Conservation (phyloP, 1,140 invertebrate genomes). For the Lasaia peninsularis region DNA sequence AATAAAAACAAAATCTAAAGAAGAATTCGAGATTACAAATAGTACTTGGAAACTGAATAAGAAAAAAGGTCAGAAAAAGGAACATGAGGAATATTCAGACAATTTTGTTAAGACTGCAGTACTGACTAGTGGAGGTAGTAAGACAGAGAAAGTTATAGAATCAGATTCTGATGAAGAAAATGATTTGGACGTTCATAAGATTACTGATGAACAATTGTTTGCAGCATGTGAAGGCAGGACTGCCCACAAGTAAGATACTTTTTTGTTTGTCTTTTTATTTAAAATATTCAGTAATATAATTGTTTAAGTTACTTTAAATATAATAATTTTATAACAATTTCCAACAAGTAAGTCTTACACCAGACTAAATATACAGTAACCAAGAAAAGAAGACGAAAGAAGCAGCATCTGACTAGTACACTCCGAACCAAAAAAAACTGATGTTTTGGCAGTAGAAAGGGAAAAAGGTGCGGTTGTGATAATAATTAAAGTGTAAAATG, state of each 20-base stretch:
- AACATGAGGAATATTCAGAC: constrained; percentile 42
- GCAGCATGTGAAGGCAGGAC: constrained; percentile 87
- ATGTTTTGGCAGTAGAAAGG: no score
- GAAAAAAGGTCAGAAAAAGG: constrained; percentile 34
- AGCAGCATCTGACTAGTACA: no score
- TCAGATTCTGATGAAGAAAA: constrained; percentile 40
- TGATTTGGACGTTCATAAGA: constrained; percentile 40
- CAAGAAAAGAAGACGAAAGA: no score
- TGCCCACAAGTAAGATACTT: constrained; percentile 84
- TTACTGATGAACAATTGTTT: constrained; percentile 88
- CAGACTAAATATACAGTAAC: no score
- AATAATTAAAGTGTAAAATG: no score
- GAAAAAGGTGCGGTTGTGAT: no score
- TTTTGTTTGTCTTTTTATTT: not conserved
- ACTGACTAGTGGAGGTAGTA: constrained; percentile 60
- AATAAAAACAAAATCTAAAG: constrained; percentile 50
- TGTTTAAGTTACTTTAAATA: no score
- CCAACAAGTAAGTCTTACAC: no score
- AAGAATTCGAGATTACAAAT: constrained; percentile 56
- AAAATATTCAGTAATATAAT: no score
- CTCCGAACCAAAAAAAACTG: no score
- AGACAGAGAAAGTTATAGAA: constrained; percentile 41
- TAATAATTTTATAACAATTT: no score
- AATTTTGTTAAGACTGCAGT: constrained; percentile 75
- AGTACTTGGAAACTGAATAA: constrained; percentile 54